A percentile compares a stretch with the other conserved stretches of the same genome.
Evolutionary conservation across 2,113 vertebrate genomes (phyloP).

Genomic region (Erpornis zantholeuca): DNA sequence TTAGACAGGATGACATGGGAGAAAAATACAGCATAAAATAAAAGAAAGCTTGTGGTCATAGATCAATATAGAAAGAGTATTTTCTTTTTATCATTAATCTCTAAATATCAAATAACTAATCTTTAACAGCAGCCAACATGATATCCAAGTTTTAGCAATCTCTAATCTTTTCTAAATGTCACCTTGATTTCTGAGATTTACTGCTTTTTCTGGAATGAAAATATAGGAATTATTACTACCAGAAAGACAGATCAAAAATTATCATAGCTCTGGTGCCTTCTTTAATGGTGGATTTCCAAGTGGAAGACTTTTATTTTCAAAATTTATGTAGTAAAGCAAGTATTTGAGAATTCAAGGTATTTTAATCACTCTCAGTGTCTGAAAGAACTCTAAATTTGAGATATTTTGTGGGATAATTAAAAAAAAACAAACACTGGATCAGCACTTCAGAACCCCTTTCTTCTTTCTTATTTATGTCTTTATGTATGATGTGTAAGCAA

Average conservation of each 20-base stretch:
- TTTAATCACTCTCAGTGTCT: background rate
- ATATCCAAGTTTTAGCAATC: background rate
- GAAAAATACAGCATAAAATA: background rate
- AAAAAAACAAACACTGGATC: rapidly evolving
- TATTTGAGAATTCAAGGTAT: background rate
- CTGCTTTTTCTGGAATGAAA: background rate
- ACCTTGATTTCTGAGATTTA: background rate
- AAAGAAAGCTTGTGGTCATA: background rate
- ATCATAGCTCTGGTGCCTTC: background rate
- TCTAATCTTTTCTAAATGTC: background rate
- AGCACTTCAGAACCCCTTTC: background rate
- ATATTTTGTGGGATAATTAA: background rate
- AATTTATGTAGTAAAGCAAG: background rate
- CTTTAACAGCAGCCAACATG: background rate
- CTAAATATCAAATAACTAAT: background rate
- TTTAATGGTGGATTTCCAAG: background rate
- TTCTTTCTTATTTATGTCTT: background rate
- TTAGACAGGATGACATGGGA: background rate
- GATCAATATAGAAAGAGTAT: background rate
- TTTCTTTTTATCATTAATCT: background rate
- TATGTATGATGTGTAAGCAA: background rate
- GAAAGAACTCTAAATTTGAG: background rate
- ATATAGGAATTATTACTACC: background rate
- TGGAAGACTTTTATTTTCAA: background rate
- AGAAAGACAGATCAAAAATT: background rate